These are phyloP conservation scores for Pseudoatta argentina DNA, from an alignment of 1,140 invertebrate species.

Conservation along the genomic window DNA sequence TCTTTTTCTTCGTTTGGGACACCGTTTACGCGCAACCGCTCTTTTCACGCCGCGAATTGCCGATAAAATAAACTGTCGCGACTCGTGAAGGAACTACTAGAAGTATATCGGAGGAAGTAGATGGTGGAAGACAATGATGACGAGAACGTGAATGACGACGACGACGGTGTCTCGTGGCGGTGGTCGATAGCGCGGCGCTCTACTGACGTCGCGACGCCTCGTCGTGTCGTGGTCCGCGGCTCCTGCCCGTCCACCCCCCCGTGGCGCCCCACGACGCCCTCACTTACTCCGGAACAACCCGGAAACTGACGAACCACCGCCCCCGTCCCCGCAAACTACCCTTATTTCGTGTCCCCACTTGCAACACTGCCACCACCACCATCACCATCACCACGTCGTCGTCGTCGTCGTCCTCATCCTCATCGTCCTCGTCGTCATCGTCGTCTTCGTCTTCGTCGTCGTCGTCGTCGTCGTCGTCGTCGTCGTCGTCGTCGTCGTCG, in stretches of 20 bases:
- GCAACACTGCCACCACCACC: slow-evolving; percentile 43
- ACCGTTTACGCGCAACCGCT: slow-evolving; percentile 40
- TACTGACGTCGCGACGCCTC: slow-evolving; percentile 85
- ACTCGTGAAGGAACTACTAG: slow-evolving; percentile 16
- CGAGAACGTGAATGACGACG: slow-evolving; percentile 37
- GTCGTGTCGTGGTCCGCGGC: slow-evolving; percentile 81
- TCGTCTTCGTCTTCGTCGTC: background rate
- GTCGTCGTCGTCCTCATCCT: background rate
- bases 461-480: slow-evolving; percentile 7
- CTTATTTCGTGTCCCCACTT: slow-evolving; percentile 79
- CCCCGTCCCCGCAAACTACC: slow-evolving; percentile 77
- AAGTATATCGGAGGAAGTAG: slow-evolving; percentile 27
- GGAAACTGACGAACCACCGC: slow-evolving; percentile 83
- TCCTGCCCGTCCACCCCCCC: slow-evolving; percentile 71
- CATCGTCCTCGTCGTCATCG: too few species aligned
- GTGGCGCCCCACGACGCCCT: slow-evolving; percentile 72
- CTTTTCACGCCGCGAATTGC: slow-evolving; percentile 30
- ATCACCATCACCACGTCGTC: slow-evolving; percentile 20
- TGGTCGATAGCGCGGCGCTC: slow-evolving; percentile 85
- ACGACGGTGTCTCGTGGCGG: slow-evolving; percentile 77
- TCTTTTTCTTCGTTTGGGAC: slow-evolving; percentile 1
- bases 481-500: slow-evolving; percentile 13
- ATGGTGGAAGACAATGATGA: slow-evolving; percentile 44
- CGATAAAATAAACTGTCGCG: slow-evolving; percentile 1
- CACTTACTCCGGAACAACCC: slow-evolving; percentile 82